These are phyloP conservation scores for Cephus cinctus DNA, from an alignment of 1,140 invertebrate genomes.

Conservation along the genomic window DNA sequence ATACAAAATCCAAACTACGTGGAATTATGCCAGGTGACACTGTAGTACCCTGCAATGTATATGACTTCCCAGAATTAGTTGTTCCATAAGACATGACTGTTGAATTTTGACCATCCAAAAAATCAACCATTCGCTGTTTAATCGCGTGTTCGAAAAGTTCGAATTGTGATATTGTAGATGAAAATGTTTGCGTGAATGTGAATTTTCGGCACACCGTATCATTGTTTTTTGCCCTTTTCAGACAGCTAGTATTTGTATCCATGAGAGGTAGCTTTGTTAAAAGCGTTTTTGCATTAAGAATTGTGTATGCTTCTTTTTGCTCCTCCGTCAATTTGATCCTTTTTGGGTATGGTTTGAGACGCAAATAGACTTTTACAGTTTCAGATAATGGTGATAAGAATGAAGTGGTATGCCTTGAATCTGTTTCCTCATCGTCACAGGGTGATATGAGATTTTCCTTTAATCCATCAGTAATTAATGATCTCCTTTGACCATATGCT, in stretches of 20 bases:
- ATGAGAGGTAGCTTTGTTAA: slow-evolving; percentile 42
- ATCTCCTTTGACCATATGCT: slow-evolving; percentile 39
- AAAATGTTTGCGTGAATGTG: slow-evolving; percentile 68
- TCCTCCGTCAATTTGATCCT: slow-evolving; percentile 33
- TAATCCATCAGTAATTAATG: slow-evolving; percentile 26
- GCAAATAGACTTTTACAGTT: slow-evolving; percentile 56
- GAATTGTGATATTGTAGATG: slow-evolving; percentile 57
- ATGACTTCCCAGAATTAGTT: slow-evolving; percentile 85
- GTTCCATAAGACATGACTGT: slow-evolving; percentile 80
- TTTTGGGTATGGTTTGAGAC: slow-evolving; percentile 52
- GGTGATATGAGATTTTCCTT: slow-evolving; percentile 43
- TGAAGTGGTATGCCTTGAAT: no score
- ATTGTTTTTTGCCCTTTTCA: slow-evolving; percentile 38
- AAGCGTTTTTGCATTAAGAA: slow-evolving; percentile 39
- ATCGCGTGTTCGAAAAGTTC: slow-evolving; percentile 64
- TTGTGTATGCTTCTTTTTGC: slow-evolving; percentile 37
- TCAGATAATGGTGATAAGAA: no score
- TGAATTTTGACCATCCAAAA: slow-evolving; percentile 71
- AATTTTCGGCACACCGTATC: slow-evolving; percentile 58
- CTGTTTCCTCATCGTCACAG: slow-evolving; percentile 30
- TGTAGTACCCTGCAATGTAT: slow-evolving; percentile 77
- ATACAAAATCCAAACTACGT: slow-evolving; percentile 76
- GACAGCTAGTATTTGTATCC: slow-evolving; percentile 37
- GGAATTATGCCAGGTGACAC: slow-evolving; percentile 77
- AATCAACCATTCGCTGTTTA: slow-evolving; percentile 59